Evolutionary conservation across 2,113 vertebrate species (phyloP).

Genomic region (Cranoglanis bouderius): DNA sequence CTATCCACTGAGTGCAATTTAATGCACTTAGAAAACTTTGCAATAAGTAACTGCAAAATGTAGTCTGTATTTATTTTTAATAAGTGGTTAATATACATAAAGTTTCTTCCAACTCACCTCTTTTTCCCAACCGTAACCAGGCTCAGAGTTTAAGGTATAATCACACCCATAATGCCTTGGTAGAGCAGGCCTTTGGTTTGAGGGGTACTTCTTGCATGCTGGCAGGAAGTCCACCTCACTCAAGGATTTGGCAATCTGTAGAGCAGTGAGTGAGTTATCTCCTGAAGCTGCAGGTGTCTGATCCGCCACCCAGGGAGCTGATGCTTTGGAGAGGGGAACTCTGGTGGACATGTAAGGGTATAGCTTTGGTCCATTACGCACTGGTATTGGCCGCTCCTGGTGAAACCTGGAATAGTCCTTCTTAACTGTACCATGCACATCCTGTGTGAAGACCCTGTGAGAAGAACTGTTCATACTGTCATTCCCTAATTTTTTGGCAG

Average conservation of each 20-base stretch:
- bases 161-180: slow-evolving; percentile 60
- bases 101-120: slow-evolving; percentile 60
- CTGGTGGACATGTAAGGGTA: slow-evolving; percentile 63
- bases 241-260: slow-evolving; percentile 74
- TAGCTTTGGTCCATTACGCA: slow-evolving; percentile 53
- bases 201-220: slow-evolving; percentile 50
- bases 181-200: slow-evolving; percentile 54
- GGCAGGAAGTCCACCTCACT: slow-evolving; percentile 73
- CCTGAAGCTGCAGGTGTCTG: slow-evolving; percentile 61
- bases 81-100: background rate
- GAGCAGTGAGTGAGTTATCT: slow-evolving; percentile 76
- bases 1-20: background rate
- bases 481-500: slow-evolving; percentile 64
- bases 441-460: slow-evolving; percentile 57
- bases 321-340: slow-evolving; percentile 40
- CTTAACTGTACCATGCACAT: slow-evolving; percentile 53
- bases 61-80: background rate
- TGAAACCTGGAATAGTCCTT: slow-evolving; percentile 59
- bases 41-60: background rate
- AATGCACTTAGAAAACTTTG: background rate
- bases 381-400: slow-evolving; percentile 53
- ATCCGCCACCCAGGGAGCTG: slow-evolving; percentile 64
- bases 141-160: slow-evolving; percentile 56
- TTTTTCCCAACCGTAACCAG: slow-evolving; percentile 69
- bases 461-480: slow-evolving; percentile 70